Base-by-base conservation (phyloP, 2,888 invertebrate species). In the Drosophila diplacantha region DNA sequence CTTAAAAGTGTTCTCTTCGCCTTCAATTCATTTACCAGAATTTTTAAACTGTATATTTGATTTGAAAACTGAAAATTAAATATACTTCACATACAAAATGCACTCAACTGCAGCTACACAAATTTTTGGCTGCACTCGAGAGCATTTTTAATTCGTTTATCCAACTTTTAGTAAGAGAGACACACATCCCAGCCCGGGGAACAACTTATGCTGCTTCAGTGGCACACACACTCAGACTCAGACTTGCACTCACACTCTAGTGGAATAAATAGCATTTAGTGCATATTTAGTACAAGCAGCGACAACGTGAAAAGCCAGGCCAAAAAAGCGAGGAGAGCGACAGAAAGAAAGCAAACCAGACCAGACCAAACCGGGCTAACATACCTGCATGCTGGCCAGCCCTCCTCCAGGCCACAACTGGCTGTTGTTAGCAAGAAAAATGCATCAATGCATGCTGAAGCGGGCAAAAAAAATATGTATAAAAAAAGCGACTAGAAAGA, bases 361-460 rank as follows among this genome's bases (percentile, higher is more conserved):
- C 67, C 68, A 66, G 41, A 64, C 66, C 68, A 61, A 53, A 51
- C 62, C 62, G 41, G 60, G 59, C 57, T 24, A 54, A 55, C 61
- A 69, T 54, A 64, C 54, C 46, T 52, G 34, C 58, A 46, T 51
- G n/a, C 35, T 44, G 26, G 38, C 18, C 38, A 20, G 38, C 20
- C 29, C 8, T 24, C 50, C 31, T 41, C 20, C 46, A 49, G 69
- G 39, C 46, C 62, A 67, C 59, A 72, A 69, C 78, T 63, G 29
- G 35, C 53, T 52, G 58, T 64, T 76, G 75, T 70, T 77, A 75
- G 79, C 81, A 78, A 83, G 83, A 81, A 83, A 83, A 80, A 78
- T 81, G 83, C 80, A 83, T 83, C 83, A 80, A 75, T 76, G 83
- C 78, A 71, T 71, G 74, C 73, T 61, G 75, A 50, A 69, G 57